These are phyloP conservation scores for Palythoa grandis DNA, from an alignment of 92 coral and sea anemone genomes.

Conservation along the genomic window DNA sequence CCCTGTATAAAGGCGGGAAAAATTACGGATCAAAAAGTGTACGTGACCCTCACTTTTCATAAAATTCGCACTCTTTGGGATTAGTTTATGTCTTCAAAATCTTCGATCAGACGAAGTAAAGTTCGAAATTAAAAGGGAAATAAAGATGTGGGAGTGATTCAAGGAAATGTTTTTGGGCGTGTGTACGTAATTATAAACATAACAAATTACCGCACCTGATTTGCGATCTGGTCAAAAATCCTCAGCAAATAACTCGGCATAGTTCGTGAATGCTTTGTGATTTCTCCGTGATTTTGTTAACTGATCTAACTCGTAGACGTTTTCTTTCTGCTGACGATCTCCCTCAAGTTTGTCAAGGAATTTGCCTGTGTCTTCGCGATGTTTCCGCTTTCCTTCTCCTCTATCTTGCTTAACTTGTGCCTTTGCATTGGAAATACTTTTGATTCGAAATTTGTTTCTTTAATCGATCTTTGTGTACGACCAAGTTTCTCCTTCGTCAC, in stretches of 20 bases:
- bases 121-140: too few species aligned
- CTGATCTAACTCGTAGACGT: conserved; percentile 8
- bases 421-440: not conserved
- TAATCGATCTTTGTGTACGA: not conserved
- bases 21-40: too few species aligned
- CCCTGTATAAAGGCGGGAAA: too few species aligned
- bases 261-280: not conserved
- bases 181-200: too few species aligned
- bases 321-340: conserved; percentile 15
- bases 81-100: too few species aligned
- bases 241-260: not conserved
- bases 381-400: not conserved
- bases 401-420: not conserved
- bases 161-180: too few species aligned
- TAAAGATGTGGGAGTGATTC: too few species aligned
- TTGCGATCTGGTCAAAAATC: not conserved
- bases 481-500: too few species aligned
- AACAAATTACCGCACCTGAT: too few species aligned
- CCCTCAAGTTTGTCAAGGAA: not conserved
- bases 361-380: not conserved
- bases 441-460: not conserved
- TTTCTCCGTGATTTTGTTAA: not conserved
- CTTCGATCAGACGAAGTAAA: too few species aligned
- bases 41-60: too few species aligned
- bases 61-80: too few species aligned